Conservation (phyloP, 2,797 vertebrate species). For the Pseudomugil tenellus region DNA sequence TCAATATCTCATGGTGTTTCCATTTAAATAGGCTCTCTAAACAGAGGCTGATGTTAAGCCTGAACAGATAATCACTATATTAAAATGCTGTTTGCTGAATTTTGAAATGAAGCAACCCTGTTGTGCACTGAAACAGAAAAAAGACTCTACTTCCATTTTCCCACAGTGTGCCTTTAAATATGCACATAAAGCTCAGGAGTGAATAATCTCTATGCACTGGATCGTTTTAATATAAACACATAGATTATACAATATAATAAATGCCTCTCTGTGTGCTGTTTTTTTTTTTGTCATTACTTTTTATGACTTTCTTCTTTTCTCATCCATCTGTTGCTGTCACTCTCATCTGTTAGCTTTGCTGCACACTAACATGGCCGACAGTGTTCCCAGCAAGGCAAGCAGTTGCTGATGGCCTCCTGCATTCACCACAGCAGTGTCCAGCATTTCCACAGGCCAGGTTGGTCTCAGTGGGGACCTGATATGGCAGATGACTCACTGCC, state of each 20-base stretch:
- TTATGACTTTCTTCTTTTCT: not conserved
- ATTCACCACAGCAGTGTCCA: constrained; percentile 25
- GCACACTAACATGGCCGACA: constrained; percentile 11
- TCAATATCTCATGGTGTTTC: not conserved
- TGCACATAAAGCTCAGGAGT: not conserved
- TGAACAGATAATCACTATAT: not conserved
- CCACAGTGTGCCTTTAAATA: not conserved
- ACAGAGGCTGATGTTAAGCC: not conserved
- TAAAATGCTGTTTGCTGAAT: constrained; percentile 6
- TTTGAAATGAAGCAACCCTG: not conserved
- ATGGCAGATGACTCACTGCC: constrained; percentile 63
- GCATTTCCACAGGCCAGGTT: constrained; percentile 40
- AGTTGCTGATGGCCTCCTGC: constrained; percentile 30
- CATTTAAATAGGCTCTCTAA: not conserved
- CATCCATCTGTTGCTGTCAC: constrained; percentile 5
- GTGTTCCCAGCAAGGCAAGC: constrained; percentile 23
- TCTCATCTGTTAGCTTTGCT: constrained; percentile 37
- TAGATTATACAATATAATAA: not conserved
- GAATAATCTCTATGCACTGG: not conserved
- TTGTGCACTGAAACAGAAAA: not conserved
- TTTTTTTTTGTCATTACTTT: constrained; percentile 2
- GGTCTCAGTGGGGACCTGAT: constrained; percentile 37
- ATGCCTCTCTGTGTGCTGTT: not conserved
- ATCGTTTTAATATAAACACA: not conserved
- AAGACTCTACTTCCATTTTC: not conserved